Evolutionary conservation across 2,888 invertebrate species (phyloP).

Genomic region (Neria commutata): DNA sequence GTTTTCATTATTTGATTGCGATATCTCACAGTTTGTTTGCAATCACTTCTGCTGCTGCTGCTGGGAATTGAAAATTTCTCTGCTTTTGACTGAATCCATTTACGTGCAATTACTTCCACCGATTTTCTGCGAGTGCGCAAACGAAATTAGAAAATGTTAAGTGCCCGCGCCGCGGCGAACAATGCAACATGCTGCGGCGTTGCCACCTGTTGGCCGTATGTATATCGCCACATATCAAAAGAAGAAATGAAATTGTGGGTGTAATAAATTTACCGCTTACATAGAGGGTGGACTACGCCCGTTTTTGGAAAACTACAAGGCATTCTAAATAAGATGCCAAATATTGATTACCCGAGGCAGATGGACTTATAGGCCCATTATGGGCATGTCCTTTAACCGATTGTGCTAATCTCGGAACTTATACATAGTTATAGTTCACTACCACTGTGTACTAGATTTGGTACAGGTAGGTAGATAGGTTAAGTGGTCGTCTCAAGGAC

Average conservation of each 20-base stretch:
- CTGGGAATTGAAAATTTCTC: conserved; percentile 22
- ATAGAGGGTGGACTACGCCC: no score
- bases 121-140: conserved; percentile 46
- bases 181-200: neutral
- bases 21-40: neutral
- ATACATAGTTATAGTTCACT: no score
- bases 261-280: no score
- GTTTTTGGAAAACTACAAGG: no score
- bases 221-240: neutral
- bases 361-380: no score
- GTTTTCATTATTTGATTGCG: conserved; percentile 4
- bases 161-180: neutral
- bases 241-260: neutral
- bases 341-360: no score
- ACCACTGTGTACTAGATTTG: no score
- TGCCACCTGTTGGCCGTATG: neutral
- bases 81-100: conserved; percentile 1
- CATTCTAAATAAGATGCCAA: no score
- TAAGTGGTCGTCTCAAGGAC: no score
- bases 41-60: conserved; percentile 8
- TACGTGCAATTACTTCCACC: conserved; percentile 49
- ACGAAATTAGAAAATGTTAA: conserved; percentile 41
- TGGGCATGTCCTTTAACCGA: neutral
- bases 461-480: no score
- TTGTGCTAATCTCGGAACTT: no score